Evolutionary conservation across 2,113 vertebrate species (phyloP), one percentile per base, ranked within the genome.

Genomic region (Albula glossodonta): DNA sequence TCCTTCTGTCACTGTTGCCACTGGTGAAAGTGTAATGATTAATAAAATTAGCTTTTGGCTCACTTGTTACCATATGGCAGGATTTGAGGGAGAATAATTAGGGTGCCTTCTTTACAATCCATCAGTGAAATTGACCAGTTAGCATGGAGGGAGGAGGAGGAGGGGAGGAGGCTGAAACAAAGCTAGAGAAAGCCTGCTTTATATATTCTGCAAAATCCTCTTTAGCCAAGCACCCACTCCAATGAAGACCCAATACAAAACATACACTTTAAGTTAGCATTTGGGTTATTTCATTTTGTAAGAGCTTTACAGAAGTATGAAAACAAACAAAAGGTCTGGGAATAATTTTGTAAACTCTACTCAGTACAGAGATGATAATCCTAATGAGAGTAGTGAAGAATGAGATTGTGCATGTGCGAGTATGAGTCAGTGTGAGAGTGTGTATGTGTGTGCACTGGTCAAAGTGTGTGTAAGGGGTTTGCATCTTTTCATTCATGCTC

Each of bases 41-140:
- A 81, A 87, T 80, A 19, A 49, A 56, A 84, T 87, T 81, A 80
- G 31, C 78, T 81, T 66, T 84, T 51, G n/a, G 70, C 50, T 25
- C 51, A 31, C 66, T 84, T 53, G 50, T 53, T 53, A 74, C 83
- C 83, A 84, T 53, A 84, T 84, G 83, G 83, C 25, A 4, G 50
- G 49, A 41, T 78, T 53, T 25, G 48, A 2, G 9, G 31, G 50
- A 53, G n/a, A 9, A 49, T 52, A 87, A 81, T 84, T 84, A 85
- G 48, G 50, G 84, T 6, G 60, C 51, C 10, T 51, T 12, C 78
- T 31, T 7, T 51, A 60, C n/a, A 78, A 85, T 85, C 78, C 57
- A 81, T 66, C 79, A 70, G 53, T 81, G 48, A 49, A 51, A 53
- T 78, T 85, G 79, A 81, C 22, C 57, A 70, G 56, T 80, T 50